Conservation (phyloP, 2,888 invertebrate genomes). For the Trichogramma dendrolimi region DNA sequence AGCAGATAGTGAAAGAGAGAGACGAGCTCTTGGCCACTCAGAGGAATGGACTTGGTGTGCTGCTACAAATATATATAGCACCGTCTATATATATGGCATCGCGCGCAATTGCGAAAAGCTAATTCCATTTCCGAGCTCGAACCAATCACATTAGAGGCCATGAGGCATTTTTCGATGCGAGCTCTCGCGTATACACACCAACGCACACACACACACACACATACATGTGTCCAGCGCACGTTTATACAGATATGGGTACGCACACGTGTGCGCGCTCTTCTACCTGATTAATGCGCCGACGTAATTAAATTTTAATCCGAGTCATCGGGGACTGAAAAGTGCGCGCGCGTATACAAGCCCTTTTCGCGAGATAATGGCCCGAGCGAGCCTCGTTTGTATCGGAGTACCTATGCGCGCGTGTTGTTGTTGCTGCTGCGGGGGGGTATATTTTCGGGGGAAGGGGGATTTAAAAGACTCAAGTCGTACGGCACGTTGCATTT, state of each 20-base stretch:
- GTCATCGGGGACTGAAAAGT: slow-evolving; percentile 34
- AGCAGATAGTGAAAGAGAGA: slow-evolving; percentile 7
- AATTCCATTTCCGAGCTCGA: slow-evolving; percentile 42
- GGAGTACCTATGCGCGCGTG: too few species aligned
- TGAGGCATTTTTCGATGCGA: slow-evolving; percentile 13
- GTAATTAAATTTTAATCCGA: slow-evolving; percentile 47
- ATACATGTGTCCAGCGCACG: too few species aligned
- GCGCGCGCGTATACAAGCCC: neutral
- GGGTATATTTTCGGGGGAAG: too few species aligned
- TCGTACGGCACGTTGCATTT: too few species aligned
- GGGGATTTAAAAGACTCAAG: too few species aligned
- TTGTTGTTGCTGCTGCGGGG: too few species aligned
- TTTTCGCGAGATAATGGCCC: neutral
- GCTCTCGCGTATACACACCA: neutral
- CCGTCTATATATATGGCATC: too few species aligned
- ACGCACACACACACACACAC: too few species aligned
- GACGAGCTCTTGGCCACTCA: slow-evolving; percentile 35
- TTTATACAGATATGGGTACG: too few species aligned
- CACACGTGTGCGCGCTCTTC: too few species aligned
- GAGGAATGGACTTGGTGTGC: slow-evolving; percentile 34
- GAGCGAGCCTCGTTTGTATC: neutral
- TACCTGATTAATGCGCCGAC: slow-evolving; percentile 23
- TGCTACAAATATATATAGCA: neutral
- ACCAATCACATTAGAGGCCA: slow-evolving; percentile 47
- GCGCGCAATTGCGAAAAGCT: slow-evolving; percentile 44